phyloP scores from a whole-genome alignment of 2,113 vertebrate species.

The Callocephalon fimbriatum region DNA sequence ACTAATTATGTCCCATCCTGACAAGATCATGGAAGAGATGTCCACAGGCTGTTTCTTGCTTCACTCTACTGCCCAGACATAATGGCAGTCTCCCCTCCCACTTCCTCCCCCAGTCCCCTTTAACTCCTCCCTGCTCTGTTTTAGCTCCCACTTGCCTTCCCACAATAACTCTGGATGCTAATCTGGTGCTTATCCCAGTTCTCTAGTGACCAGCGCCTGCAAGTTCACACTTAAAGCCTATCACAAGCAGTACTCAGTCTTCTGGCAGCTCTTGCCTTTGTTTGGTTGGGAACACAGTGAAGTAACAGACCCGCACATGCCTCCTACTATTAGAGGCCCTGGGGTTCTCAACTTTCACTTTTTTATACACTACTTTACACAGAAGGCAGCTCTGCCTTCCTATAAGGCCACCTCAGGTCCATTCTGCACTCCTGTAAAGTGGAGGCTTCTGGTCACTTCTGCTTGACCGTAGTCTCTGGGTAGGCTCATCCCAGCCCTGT shows the following conservation, averaged over 20 bases:
- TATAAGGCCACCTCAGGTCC: background rate
- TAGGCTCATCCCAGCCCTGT: background rate
- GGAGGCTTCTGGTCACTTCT: background rate
- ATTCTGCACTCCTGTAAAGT: background rate
- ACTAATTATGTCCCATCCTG: background rate
- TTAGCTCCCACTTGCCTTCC: conserved; percentile 16
- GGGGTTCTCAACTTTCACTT: background rate
- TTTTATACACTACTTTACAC: background rate
- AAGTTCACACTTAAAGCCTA: background rate
- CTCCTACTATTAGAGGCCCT: background rate
- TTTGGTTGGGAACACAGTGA: background rate
- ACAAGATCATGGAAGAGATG: background rate
- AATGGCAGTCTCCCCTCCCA: background rate
- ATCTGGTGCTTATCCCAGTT: conserved; percentile 21
- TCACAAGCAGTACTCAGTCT: background rate
- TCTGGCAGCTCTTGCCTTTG: background rate
- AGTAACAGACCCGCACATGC: background rate
- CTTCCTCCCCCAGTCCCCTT: background rate
- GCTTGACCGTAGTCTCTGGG: background rate
- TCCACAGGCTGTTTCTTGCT: background rate
- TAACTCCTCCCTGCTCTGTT: conserved; percentile 22
- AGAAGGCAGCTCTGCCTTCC: background rate
- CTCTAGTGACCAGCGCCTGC: background rate
- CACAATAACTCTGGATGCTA: conserved; percentile 30
- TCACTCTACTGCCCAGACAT: background rate